Evolutionary conservation across 2,888 invertebrate species (phyloP).

Genomic region (Encarsia formosa): DNA sequence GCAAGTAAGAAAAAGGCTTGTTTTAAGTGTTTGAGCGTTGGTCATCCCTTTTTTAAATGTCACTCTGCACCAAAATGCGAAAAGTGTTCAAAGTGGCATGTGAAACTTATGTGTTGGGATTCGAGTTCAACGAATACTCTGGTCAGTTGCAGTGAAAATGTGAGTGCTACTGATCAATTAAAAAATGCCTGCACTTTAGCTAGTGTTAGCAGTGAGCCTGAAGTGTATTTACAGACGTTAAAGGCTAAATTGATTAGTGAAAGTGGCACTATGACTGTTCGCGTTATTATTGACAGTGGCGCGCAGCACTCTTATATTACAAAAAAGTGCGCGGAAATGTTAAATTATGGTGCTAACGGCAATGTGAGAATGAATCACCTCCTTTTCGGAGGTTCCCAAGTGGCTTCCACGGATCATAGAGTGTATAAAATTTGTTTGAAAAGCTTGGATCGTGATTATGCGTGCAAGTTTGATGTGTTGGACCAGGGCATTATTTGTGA

Average conservation of each 20-base stretch:
- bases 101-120: constrained; percentile 32
- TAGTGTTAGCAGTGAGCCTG: not conserved
- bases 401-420: not conserved
- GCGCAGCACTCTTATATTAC: constrained; percentile 30
- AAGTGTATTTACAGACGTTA: constrained; percentile 7
- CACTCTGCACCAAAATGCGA: constrained; percentile 20
- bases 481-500: too few relatives aligned
- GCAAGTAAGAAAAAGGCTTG: constrained; percentile 28
- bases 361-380: not conserved
- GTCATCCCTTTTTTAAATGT: constrained; percentile 31
- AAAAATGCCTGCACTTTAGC: not conserved
- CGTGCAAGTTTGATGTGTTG: too few relatives aligned
- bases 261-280: constrained; percentile 4
- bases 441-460: not conserved
- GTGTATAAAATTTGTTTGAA: not conserved
- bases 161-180: not conserved
- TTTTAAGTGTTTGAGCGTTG: constrained; percentile 31
- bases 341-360: not conserved
- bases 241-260: constrained; percentile 8
- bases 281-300: constrained; percentile 28
- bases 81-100: constrained; percentile 31
- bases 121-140: not conserved
- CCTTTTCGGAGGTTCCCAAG: constrained; percentile 1
- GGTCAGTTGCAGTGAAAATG: not conserved
- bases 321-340: constrained; percentile 4